Evolutionary conservation across 2,113 vertebrate species (phyloP), one percentile per base, ranked within the genome.

Genomic region (Takifugu bimaculatus): DNA sequence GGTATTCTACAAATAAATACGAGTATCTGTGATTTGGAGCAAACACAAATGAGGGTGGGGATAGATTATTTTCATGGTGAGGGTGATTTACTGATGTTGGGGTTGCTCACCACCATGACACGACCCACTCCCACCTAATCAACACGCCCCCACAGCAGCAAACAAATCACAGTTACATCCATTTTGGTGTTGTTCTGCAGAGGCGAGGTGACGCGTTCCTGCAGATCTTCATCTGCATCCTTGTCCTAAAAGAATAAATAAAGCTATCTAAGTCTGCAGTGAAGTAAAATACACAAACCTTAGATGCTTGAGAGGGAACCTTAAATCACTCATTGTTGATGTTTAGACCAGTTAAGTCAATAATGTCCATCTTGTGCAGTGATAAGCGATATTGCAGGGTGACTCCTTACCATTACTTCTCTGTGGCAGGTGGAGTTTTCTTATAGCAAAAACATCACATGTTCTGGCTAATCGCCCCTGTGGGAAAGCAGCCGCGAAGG

Each of bases 281-380:
- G 52, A 70, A 72, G 77, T 63, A 70, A 87, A 84, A 81, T 70
- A 83, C 75, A 83, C 78, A 84, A 65, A 72, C 65, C 66, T 42
- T 49, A 49, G 50, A 20, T 10, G 11, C 54, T 47, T 51, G 32
- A 62, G 52, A 42, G 35, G 56, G n/a, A 61, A 50, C 47, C 35
- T 80, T 86, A 66, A 74, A 75, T 81, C 80, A 79, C 68, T 79
- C 58, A 63, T 70, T 74, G 75, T 79, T 83, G 79, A 89, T 84
- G 79, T 86, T 81, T 85, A 79, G 79, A 73, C 77, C 77, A 78
- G 81, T 86, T 82, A 81, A 84, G 81, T 81, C 87, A 85, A 87
- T 87, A 85, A 87, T 87, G 68, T 73, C 53, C 60, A 70, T 75
- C 81, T 79, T 74, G 68, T 56, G 58, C 68, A 55, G 61, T 83